Evolutionary conservation across 1,140 invertebrate species (phyloP).

Genomic region (Platorchestia sp.): DNA sequence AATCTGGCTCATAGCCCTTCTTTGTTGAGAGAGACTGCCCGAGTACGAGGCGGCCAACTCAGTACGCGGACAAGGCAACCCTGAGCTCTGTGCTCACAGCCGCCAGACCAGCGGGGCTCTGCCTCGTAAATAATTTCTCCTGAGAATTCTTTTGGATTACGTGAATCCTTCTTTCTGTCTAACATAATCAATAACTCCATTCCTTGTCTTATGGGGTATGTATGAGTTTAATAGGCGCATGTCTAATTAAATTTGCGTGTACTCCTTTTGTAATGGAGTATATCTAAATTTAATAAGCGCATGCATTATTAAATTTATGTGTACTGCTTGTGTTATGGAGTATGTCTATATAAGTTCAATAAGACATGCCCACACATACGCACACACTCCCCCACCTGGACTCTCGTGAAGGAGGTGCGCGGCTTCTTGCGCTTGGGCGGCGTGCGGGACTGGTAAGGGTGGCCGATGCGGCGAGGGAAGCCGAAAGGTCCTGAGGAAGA

Average conservation of each 20-base stretch:
- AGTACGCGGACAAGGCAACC: neutral
- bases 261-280: too few species aligned
- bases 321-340: neutral
- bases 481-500: constrained; percentile 81
- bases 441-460: constrained; percentile 98
- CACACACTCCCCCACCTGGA: constrained; percentile 75
- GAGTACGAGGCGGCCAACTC: neutral
- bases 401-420: constrained; percentile 94
- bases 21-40: neutral
- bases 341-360: neutral
- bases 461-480: constrained; percentile 91
- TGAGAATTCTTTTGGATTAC: too few species aligned
- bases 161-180: neutral
- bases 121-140: too few species aligned
- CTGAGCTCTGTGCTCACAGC: neutral
- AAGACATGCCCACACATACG: neutral
- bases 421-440: constrained; percentile 99
- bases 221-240: neutral
- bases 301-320: neutral
- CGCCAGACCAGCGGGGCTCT: neutral
- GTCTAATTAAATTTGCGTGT: too few species aligned
- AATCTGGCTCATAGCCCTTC: neutral
- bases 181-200: neutral
- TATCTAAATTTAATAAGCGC: too few species aligned
- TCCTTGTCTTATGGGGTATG: neutral